A percentile compares a stretch with the other conserved stretches of the same genome.
phyloP scores from a whole-genome alignment of 2,113 vertebrate species.

The Trachemys scripta region DNA sequence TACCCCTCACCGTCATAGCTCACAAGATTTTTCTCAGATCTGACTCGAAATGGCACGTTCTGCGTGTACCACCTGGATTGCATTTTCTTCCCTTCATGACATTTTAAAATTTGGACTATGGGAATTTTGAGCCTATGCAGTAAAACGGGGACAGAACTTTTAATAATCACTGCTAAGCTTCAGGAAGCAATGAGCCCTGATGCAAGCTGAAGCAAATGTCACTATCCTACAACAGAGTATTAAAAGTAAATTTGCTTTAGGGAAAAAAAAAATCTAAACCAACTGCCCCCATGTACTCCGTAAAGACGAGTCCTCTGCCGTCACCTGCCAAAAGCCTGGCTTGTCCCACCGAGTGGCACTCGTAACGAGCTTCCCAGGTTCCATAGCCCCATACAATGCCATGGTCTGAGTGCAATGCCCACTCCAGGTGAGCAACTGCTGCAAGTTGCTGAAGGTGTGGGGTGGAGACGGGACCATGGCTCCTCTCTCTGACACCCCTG shows the following conservation, averaged over 20 bases:
- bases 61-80: not conserved
- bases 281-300: too few species aligned
- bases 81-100: not conserved
- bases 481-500: not conserved
- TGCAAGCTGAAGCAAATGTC: not conserved
- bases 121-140: not conserved
- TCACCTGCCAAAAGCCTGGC: rapidly evolving
- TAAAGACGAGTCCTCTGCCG: not conserved
- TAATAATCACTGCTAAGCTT: not conserved
- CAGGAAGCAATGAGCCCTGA: not conserved
- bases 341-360: rapidly evolving
- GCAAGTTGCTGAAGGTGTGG: not conserved
- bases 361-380: not conserved
- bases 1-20: not conserved
- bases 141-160: not conserved
- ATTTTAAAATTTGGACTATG: not conserved
- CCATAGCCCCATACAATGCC: not conserved
- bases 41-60: not conserved
- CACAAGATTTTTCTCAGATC: not conserved
- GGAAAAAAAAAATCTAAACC: not conserved
- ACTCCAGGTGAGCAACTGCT: not conserved
- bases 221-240: not conserved
- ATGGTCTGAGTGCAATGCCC: not conserved
- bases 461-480: not conserved
- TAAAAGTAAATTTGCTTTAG: not conserved